Evolutionary conservation across 2,797 vertebrate species (phyloP).

Genomic region (Halcyon badia): DNA sequence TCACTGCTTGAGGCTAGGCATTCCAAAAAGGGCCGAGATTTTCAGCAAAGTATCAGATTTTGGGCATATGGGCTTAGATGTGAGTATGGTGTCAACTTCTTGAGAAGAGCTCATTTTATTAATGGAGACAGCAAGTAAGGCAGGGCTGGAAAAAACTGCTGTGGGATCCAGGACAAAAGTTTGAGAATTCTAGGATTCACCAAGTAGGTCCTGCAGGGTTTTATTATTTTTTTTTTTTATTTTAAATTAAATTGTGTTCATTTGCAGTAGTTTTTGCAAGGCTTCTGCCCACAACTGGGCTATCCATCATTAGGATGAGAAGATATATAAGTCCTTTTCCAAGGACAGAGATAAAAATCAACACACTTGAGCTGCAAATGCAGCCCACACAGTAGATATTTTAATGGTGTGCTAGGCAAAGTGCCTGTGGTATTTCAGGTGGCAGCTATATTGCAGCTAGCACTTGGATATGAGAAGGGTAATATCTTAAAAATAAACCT

Average conservation of each 20-base stretch:
- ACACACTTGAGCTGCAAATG: not conserved
- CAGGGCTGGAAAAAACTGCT: not conserved
- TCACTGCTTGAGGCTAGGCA: not conserved
- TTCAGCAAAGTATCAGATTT: not conserved
- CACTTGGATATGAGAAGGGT: not conserved
- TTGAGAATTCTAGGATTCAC: not conserved
- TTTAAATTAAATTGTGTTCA: not conserved
- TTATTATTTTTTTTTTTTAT: not conserved
- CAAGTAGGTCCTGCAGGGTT: not conserved
- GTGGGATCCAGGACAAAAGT: not conserved
- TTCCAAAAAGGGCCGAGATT: not conserved
- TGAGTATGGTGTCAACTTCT: not conserved
- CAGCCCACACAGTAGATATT: not conserved
- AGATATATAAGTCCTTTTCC: not conserved
- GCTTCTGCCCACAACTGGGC: not conserved
- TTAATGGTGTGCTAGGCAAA: not conserved
- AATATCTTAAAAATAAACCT: not conserved
- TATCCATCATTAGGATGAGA: not conserved
- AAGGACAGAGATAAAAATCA: not conserved
- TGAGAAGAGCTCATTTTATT: not conserved
- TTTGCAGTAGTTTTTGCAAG: not conserved
- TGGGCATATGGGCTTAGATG: not conserved
- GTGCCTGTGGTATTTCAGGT: not conserved
- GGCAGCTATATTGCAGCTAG: not conserved
- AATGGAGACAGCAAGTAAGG: not conserved